A percentile compares a stretch with the other conserved stretches of the same genome.
Conservation (phyloP, 1,140 invertebrate species). For the Platorchestia sp. region DNA sequence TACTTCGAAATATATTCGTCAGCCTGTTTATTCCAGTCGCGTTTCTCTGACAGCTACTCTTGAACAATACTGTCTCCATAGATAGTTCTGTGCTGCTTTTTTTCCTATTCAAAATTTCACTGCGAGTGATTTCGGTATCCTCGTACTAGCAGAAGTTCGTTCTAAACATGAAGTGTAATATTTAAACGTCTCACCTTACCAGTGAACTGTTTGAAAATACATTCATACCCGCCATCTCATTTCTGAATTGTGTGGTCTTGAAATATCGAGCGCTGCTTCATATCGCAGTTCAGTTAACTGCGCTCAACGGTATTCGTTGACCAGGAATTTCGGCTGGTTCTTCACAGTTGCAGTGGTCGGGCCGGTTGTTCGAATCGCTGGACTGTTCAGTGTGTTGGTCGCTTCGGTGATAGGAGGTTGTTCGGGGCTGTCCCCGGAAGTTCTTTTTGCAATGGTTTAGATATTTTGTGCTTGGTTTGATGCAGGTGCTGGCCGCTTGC, state of each 20-base stretch:
- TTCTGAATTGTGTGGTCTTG: not conserved
- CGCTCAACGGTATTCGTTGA: constrained; percentile 5
- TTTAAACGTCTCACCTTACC: not conserved
- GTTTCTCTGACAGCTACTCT: not conserved
- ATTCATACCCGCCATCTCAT: not conserved
- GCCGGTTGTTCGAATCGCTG: not conserved
- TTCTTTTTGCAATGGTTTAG: constrained; percentile 48
- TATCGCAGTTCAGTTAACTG: not conserved
- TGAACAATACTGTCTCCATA: not conserved
- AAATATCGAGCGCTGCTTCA: not conserved
- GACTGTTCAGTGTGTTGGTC: constrained; percentile 33
- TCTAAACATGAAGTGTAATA: not conserved
- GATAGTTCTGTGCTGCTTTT: not conserved
- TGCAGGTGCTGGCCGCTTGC: constrained; percentile 39
- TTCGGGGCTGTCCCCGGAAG: constrained; percentile 31
- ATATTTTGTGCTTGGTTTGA: constrained; percentile 9
- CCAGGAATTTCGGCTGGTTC: not conserved
- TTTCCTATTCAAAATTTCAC: not conserved
- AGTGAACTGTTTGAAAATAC: not conserved
- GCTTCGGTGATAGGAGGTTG: constrained; percentile 40
- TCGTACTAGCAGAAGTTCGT: not conserved
- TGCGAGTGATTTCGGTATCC: not conserved
- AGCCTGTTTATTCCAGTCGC: not conserved
- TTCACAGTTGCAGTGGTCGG: not conserved
- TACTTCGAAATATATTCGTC: not conserved